Conservation (phyloP, 2,797 vertebrate species). For the Potorous gilbertii region DNA sequence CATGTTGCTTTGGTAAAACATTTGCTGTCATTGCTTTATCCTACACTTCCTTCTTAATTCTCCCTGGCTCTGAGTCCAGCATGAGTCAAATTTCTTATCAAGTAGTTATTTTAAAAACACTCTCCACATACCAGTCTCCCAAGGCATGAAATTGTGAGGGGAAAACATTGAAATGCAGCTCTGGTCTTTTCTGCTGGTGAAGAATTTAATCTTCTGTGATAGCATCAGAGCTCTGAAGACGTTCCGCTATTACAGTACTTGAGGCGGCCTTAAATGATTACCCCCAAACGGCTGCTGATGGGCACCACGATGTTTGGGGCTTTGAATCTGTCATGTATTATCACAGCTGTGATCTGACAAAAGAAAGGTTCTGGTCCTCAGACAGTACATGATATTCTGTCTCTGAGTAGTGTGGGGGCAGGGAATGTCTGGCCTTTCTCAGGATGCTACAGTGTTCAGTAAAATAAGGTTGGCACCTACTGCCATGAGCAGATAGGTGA, state of each 20-base stretch:
- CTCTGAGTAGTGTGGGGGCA: background rate
- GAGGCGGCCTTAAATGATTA: background rate
- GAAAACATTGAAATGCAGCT: background rate
- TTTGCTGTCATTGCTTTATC: background rate
- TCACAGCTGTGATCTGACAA: constrained; percentile 34
- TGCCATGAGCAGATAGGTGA: background rate
- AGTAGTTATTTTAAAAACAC: background rate
- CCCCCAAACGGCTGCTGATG: background rate
- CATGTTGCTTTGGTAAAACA: background rate
- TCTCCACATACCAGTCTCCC: background rate
- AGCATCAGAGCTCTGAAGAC: background rate
- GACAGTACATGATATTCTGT: background rate
- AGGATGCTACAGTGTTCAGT: background rate
- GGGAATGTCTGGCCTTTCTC: background rate
- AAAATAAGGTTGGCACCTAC: background rate
- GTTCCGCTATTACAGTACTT: constrained; percentile 2
- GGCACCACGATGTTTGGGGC: background rate
- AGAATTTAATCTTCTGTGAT: constrained; percentile 44
- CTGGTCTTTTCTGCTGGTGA: constrained; percentile 33
- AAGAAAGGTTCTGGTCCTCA: constrained; percentile 14
- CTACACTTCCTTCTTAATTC: background rate
- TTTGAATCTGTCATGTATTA: background rate
- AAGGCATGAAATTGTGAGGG: background rate
- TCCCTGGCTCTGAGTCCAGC: background rate
- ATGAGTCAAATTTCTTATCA: background rate